These are phyloP conservation scores for Lomographa bimaculata DNA, from an alignment of 2,888 invertebrate genomes.

Conservation along the genomic window DNA sequence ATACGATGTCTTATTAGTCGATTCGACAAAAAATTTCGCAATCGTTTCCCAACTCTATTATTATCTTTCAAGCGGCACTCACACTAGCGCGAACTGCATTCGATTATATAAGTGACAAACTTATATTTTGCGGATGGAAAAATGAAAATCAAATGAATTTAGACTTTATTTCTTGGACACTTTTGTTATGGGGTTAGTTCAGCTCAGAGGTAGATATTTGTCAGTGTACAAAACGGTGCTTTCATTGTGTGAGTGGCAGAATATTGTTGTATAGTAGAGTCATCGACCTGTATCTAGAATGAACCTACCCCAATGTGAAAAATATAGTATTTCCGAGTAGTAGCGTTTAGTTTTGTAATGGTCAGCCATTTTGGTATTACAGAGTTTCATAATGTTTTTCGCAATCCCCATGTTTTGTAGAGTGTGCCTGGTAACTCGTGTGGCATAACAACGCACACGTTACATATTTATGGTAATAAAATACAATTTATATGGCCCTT, in stretches of 20 bases:
- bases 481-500: slow-evolving; percentile 12
- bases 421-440: slow-evolving; percentile 8
- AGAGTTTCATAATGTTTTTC: slow-evolving; percentile 27
- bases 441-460: slow-evolving; percentile 11
- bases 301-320: slow-evolving; percentile 78
- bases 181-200: slow-evolving; percentile 37
- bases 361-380: slow-evolving; percentile 39
- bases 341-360: slow-evolving; percentile 40
- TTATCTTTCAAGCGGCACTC: slow-evolving; percentile 60
- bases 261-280: slow-evolving; percentile 46
- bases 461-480: slow-evolving; percentile 12
- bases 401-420: slow-evolving; percentile 7
- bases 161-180: slow-evolving; percentile 30
- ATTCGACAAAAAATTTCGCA: slow-evolving; percentile 65
- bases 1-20: slow-evolving; percentile 47
- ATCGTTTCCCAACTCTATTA: slow-evolving; percentile 69
- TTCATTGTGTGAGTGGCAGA: slow-evolving; percentile 39
- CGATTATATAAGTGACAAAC: slow-evolving; percentile 53
- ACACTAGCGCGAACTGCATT: slow-evolving; percentile 58
- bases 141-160: slow-evolving; percentile 27
- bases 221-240: slow-evolving; percentile 41
- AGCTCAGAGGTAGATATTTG: slow-evolving; percentile 19
- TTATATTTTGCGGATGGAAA: slow-evolving; percentile 35
- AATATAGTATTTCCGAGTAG: slow-evolving; percentile 47
- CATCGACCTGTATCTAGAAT: slow-evolving; percentile 67